Evolutionary conservation across 1,140 invertebrate species (phyloP).

Genomic region (Aphidius ervi): DNA sequence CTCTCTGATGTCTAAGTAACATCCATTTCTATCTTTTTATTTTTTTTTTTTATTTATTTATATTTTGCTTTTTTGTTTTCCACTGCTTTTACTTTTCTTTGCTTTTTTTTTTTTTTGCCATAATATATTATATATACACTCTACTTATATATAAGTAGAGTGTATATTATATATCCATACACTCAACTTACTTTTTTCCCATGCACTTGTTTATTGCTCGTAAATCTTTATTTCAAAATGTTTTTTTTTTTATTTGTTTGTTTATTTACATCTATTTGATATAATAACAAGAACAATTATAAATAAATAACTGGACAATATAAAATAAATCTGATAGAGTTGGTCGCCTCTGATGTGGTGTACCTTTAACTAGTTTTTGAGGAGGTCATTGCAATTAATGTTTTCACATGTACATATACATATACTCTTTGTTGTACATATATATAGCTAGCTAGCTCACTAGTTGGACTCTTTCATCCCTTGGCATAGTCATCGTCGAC

Average conservation of each 20-base stretch:
- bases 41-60: conserved; percentile 16
- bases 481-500: conserved; percentile 10
- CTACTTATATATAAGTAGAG: too few relatives aligned
- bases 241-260: neutral
- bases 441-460: neutral
- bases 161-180: conserved; percentile 7
- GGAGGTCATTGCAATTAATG: conserved; percentile 55
- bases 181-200: conserved; percentile 30
- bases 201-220: conserved; percentile 1
- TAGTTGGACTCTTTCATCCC: conserved; percentile 2
- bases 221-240: conserved; percentile 15
- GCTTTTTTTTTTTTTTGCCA: conserved; percentile 32
- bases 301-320: conserved; percentile 32
- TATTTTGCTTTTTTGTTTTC: conserved; percentile 4
- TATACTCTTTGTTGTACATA: neutral
- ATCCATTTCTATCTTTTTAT: conserved; percentile 33
- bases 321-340: conserved; percentile 39
- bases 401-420: conserved; percentile 45
- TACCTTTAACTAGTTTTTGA: conserved; percentile 52
- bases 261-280: too few relatives aligned
- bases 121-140: too few relatives aligned
- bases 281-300: neutral
- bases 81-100: conserved; percentile 35
- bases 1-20: conserved; percentile 35
- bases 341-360: too few relatives aligned